Base-by-base conservation (phyloP, 64 coral and sea anemone species). In the Montipora foliosa region DNA sequence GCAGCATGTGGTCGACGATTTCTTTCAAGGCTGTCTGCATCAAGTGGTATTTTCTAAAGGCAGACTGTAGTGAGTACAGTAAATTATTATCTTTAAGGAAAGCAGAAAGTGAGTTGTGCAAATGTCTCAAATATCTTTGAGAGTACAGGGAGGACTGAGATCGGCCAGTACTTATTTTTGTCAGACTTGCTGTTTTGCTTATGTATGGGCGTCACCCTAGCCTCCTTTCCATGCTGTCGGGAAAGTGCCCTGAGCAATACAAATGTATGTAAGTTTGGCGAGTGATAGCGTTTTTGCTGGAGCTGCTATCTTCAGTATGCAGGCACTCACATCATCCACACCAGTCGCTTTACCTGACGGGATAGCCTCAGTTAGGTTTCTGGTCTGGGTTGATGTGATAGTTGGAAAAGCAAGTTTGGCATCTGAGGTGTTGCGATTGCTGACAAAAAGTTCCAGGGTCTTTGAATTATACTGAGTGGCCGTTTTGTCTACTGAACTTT, bases 271-370 rank as follows among this genome's bases (percentile, higher is more conserved):
- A 10, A 68, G 66, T 16, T 16, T 68, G 4, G 66, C 62, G 44
- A 89, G 45, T 25, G 74, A 87, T 87, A 2, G 79, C 37, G 37
- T 1, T 37, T 2, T 37, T 37, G 37, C 57, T 44, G 82, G 81
- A 9, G 91, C 81, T 47, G 82, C 72, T 19, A 87, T 64, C 73
- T 87, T 93, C 16, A 93, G 9, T 2, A 93, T 37, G 37, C 37
- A 37, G 37, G 37, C 37, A 37, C 37, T 37, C 37, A 37, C 37
- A 37, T 0, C 37, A 37, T 37, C 37, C 37, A 37, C 37, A 37
- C 37, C 37, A 37, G 37, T 37, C 37, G 37, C 37, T 37, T 37
- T 37, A 37, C 37, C 1, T 37, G 37, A 37, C 1, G 37, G 37
- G 37, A 37, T 37, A 37, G 37, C 37, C 37, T 37, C 37, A 37